A percentile compares a stretch with the other conserved stretches of the same genome.
Conservation (phyloP, 53 echinoderm and acorn worm species). For the Zoroaster sp. region DNA sequence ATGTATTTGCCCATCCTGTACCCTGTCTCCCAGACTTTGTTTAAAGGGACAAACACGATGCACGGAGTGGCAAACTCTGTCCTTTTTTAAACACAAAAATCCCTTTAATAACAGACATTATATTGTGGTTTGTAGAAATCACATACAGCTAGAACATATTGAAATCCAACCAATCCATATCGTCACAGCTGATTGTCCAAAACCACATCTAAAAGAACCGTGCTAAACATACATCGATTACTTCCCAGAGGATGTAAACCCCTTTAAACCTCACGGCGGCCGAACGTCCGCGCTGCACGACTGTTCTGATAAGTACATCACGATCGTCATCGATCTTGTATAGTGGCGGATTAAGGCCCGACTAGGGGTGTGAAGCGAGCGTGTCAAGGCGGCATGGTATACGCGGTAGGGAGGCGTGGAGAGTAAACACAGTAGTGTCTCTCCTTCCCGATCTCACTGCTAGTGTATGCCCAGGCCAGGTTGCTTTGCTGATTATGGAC, state of each 20-base stretch:
- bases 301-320: constrained; percentile 52
- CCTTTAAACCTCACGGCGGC: constrained; percentile 2
- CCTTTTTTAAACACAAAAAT: too few species aligned
- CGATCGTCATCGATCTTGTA: constrained; percentile 52
- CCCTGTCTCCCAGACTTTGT: too few species aligned
- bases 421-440: constrained; percentile 2
- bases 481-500: background rate
- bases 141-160: too few species aligned
- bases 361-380: constrained; percentile 44
- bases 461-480: background rate
- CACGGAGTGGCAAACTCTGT: too few species aligned
- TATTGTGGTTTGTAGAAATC: too few species aligned
- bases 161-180: too few species aligned
- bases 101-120: too few species aligned
- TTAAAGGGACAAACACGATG: too few species aligned
- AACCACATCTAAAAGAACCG: too few species aligned
- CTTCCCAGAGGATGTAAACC: too few species aligned
- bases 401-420: background rate
- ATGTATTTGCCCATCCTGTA: too few species aligned
- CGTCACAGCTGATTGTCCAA: background rate
- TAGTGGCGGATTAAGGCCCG: constrained; percentile 36
- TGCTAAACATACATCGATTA: too few species aligned
- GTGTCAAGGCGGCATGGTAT: constrained; percentile 22
- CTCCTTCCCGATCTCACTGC: background rate
- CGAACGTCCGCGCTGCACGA: background rate